Percentiles rank a stretch among this genome's conserved stretches.
Conservation (phyloP, 1,140 invertebrate genomes). For the Drosophila persimilis region DNA sequence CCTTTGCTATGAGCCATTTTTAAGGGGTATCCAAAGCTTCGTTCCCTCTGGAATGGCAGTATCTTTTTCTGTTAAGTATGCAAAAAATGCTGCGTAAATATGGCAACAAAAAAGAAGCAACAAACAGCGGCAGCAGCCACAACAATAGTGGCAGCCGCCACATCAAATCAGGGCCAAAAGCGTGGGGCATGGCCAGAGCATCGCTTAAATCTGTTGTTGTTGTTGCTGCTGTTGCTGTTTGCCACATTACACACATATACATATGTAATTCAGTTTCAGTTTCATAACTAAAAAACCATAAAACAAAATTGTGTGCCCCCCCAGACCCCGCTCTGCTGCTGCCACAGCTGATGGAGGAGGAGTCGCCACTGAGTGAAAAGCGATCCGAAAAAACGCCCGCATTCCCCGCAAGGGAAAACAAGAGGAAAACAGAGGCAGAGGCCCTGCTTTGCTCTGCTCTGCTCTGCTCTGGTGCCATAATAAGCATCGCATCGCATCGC, state of each 20-base stretch:
- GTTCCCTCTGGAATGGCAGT: neutral
- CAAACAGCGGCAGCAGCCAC: slow-evolving; percentile 38
- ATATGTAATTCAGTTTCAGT: slow-evolving; percentile 75
- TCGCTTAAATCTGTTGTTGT: slow-evolving; percentile 61
- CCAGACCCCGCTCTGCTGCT: neutral
- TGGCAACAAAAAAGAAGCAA: slow-evolving; percentile 27
- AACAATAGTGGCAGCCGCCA: slow-evolving; percentile 24
- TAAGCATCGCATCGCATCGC: slow-evolving; percentile 51
- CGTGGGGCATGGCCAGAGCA: slow-evolving; percentile 7
- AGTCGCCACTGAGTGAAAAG: slow-evolving; percentile 31
- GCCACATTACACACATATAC: slow-evolving; percentile 49
- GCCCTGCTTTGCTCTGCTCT: slow-evolving; percentile 1
- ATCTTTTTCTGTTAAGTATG: slow-evolving; percentile 39
- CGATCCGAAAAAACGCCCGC: slow-evolving; percentile 36
- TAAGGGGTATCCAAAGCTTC: neutral
- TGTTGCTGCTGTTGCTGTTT: slow-evolving; percentile 3
- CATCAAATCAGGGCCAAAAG: slow-evolving; percentile 3
- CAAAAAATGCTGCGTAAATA: slow-evolving; percentile 74
- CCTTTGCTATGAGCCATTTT: neutral
- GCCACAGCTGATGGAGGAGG: slow-evolving; percentile 23
- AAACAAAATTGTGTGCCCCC: slow-evolving; percentile 75
- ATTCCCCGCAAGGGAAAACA: slow-evolving; percentile 32
- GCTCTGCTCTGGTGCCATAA: slow-evolving; percentile 35
- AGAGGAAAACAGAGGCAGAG: slow-evolving; percentile 10
- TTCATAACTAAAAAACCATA: slow-evolving; percentile 80